These are phyloP conservation scores for Indicator maculatus DNA, from an alignment of 2,113 vertebrate genomes.

Conservation along the genomic window DNA sequence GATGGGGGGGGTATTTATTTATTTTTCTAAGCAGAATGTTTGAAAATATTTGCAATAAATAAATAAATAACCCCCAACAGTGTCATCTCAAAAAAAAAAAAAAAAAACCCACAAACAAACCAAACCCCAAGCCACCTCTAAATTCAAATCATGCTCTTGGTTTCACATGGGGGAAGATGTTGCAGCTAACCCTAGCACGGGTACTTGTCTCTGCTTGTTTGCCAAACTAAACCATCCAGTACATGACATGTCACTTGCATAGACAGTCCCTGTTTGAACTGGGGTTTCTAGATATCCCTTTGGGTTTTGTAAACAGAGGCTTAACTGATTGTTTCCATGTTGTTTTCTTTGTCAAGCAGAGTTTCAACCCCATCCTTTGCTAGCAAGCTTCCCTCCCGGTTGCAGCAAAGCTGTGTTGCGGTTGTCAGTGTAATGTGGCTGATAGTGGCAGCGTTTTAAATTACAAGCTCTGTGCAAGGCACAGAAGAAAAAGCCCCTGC, in stretches of 20 bases:
- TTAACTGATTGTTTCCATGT: background rate
- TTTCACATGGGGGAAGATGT: background rate
- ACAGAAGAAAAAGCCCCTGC: constrained; percentile 25
- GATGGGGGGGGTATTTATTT: background rate
- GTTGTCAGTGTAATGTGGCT: background rate
- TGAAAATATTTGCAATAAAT: background rate
- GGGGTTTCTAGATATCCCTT: background rate
- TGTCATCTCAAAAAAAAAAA: too few relatives aligned
- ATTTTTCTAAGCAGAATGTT: background rate
- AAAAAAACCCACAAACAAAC: too few relatives aligned
- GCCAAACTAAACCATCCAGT: background rate
- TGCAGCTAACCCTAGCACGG: background rate
- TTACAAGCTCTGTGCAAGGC: background rate
- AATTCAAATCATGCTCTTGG: background rate
- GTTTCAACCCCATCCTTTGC: background rate
- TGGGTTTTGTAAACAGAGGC: background rate
- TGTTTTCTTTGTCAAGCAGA: background rate
- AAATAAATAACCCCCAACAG: too few relatives aligned
- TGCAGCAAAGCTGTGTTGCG: background rate
- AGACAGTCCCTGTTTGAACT: background rate
- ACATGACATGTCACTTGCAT: background rate
- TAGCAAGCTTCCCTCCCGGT: background rate
- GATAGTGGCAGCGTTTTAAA: background rate
- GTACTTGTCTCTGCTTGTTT: background rate
- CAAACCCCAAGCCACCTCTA: background rate